phyloP scores from a whole-genome alignment of 2,113 vertebrate species.

The Silurus asotus region DNA sequence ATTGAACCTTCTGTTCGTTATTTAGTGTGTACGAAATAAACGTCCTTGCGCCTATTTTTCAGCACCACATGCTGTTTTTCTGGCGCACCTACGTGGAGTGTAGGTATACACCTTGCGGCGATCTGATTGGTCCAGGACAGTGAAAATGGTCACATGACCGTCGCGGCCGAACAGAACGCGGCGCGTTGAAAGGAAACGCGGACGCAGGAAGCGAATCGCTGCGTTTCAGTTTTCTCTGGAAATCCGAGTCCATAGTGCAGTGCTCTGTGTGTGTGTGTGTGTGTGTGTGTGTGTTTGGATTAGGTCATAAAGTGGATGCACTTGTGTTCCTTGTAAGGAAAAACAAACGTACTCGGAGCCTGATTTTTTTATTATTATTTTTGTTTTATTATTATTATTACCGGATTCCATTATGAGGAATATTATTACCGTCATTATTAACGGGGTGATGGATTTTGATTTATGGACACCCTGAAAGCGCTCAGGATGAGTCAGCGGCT shows the following conservation, averaged over 20 bases:
- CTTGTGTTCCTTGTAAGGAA: no score
- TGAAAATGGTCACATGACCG: not conserved
- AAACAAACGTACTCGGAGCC: not conserved
- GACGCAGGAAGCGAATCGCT: no score
- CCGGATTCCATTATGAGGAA: not conserved
- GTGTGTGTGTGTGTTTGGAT: not conserved
- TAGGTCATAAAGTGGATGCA: not conserved
- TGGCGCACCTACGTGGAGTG: not conserved
- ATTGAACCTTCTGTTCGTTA: no score
- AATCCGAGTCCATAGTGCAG: not conserved
- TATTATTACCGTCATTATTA: not conserved
- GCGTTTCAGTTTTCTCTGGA: not conserved
- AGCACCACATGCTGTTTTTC: not conserved
- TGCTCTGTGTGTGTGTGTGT: no score
- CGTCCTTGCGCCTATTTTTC: no score
- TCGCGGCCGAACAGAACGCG: not conserved
- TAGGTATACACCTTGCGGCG: no score
- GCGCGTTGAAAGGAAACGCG: not conserved
- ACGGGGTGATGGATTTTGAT: not conserved
- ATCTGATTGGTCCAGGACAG: not conserved
- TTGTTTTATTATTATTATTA: no score
- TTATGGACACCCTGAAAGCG: not conserved
- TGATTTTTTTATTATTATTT: not conserved
- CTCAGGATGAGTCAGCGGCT: slow-evolving; percentile 3
- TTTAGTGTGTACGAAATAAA: no score